Conservation (phyloP, 2,797 vertebrate genomes). For the Anomalospiza imberbis region DNA sequence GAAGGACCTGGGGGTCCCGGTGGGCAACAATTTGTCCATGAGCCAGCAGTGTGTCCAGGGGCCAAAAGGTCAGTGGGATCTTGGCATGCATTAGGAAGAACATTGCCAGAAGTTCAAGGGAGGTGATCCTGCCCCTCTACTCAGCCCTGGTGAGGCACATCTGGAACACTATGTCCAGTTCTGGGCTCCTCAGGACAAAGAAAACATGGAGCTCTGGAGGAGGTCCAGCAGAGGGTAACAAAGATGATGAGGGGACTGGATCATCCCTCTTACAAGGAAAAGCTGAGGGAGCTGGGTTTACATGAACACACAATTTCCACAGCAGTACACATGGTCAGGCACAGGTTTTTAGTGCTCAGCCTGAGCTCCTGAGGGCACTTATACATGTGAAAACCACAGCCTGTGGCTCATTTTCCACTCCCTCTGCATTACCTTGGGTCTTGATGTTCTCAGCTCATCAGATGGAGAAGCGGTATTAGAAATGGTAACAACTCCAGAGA, state of each 20-base stretch:
- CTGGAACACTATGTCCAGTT: background rate
- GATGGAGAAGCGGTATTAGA: rapidly evolving
- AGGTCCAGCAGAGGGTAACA: background rate
- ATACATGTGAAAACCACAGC: background rate
- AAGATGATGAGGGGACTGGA: background rate
- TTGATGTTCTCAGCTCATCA: background rate
- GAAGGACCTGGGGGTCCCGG: background rate
- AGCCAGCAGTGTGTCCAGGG: background rate
- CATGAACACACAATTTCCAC: background rate
- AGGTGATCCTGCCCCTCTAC: background rate
- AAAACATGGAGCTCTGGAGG: background rate
- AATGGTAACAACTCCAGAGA: background rate
- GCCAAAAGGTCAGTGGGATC: background rate
- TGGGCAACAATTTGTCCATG: background rate
- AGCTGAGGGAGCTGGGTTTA: background rate
- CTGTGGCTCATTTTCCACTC: background rate
- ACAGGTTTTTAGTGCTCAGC: background rate
- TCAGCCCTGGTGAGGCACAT: background rate
- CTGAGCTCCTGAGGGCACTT: background rate
- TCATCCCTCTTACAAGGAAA: background rate
- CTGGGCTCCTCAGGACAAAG: background rate
- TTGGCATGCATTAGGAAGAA: background rate
- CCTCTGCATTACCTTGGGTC: background rate
- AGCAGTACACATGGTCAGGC: background rate
- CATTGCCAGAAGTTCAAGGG: rapidly evolving